Conservation (phyloP, 92 coral and sea anemone genomes). For the Hydrozoanthus gracilis region DNA sequence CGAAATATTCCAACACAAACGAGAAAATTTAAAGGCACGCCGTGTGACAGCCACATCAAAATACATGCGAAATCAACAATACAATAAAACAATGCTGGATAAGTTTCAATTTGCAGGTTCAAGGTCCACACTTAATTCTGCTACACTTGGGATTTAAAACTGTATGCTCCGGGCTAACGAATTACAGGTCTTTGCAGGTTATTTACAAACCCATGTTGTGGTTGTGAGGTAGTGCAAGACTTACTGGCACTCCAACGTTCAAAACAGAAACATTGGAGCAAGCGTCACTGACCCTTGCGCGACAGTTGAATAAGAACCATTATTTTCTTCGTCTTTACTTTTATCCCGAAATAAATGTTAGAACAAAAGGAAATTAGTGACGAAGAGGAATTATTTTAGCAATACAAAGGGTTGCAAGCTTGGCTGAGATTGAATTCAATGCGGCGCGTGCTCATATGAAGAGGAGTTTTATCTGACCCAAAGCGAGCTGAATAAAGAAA, state of each 20-base stretch:
- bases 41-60: neutral
- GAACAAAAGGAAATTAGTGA: constrained; percentile 65
- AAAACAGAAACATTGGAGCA: neutral
- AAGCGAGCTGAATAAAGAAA: neutral
- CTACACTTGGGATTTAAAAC: constrained; percentile 31
- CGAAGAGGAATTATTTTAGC: constrained; percentile 59
- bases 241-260: neutral
- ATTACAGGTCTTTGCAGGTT: constrained; percentile 52
- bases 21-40: neutral
- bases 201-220: constrained; percentile 27
- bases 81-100: constrained; percentile 46
- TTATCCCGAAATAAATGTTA: constrained; percentile 46
- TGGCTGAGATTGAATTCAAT: constrained; percentile 31
- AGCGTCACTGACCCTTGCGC: constrained; percentile 28
- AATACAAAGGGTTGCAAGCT: constrained; percentile 64
- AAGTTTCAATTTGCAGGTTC: constrained; percentile 34
- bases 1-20: neutral
- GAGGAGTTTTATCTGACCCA: neutral
- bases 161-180: constrained; percentile 24
- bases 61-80: constrained; percentile 24
- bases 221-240: neutral
- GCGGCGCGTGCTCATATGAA: constrained; percentile 2
- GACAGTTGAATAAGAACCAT: constrained; percentile 30
- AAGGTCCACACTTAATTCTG: constrained; percentile 40
- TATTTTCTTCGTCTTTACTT: constrained; percentile 37